phyloP scores from a whole-genome alignment of 2,888 invertebrate species.

The Nephrotoma appendiculata region DNA sequence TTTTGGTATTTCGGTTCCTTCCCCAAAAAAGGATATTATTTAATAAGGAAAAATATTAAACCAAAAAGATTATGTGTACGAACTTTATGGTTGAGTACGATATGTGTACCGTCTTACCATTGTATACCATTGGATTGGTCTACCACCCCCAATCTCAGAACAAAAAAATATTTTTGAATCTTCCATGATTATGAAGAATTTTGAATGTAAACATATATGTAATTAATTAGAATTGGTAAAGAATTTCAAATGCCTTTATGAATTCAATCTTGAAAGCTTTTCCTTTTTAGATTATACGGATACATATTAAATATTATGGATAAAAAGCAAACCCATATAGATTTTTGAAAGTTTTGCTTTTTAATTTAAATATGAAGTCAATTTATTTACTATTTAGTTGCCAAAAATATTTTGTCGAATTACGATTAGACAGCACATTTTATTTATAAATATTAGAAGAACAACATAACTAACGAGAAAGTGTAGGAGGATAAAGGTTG shows the following conservation, averaged over 20 bases:
- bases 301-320: background rate
- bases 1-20: background rate
- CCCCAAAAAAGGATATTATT: background rate
- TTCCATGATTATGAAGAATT: background rate
- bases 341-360: background rate
- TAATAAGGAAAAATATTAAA: background rate
- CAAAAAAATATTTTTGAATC: background rate
- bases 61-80: background rate
- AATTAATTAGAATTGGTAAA: background rate
- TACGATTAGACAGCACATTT: too few relatives aligned
- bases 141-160: background rate
- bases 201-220: background rate
- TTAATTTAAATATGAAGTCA: background rate
- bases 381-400: background rate
- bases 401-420: too few relatives aligned
- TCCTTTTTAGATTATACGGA: background rate
- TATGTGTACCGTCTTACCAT: too few relatives aligned
- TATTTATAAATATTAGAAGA: too few relatives aligned
- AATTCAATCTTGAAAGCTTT: background rate
- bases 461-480: too few relatives aligned
- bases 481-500: too few relatives aligned
- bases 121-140: too few relatives aligned
- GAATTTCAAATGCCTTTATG: background rate
- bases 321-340: background rate
- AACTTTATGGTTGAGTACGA: background rate